These are phyloP conservation scores for Pardalotus punctatus DNA, from an alignment of 2,113 vertebrate species.

Conservation along the genomic window DNA sequence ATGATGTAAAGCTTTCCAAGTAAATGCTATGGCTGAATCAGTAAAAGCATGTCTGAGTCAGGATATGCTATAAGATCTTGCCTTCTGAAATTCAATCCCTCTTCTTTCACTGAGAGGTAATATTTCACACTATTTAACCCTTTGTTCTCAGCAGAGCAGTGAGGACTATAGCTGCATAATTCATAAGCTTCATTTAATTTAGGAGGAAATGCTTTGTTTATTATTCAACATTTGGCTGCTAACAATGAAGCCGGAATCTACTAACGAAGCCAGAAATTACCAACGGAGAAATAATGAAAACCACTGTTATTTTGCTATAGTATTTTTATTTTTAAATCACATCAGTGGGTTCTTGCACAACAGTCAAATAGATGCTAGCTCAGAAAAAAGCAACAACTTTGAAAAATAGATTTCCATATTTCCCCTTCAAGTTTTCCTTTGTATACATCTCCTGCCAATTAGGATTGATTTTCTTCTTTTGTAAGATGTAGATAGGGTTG, in stretches of 20 bases:
- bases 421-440: neutral
- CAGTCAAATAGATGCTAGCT: slow-evolving; percentile 3
- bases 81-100: slow-evolving; percentile 46
- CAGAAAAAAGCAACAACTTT: slow-evolving; percentile 20
- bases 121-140: slow-evolving; percentile 5
- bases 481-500: neutral
- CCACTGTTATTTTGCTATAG: slow-evolving; percentile 44
- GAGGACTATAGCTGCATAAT: neutral
- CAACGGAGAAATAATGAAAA: slow-evolving; percentile 63
- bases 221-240: slow-evolving; percentile 41
- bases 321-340: slow-evolving; percentile 59
- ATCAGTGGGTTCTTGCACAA: neutral
- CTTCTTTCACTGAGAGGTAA: neutral
- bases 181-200: slow-evolving; percentile 20
- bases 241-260: neutral
- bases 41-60: slow-evolving; percentile 68
- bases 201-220: slow-evolving; percentile 36
- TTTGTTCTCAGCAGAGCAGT: neutral
- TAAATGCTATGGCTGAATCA: slow-evolving; percentile 71
- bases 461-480: slow-evolving; percentile 15
- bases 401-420: slow-evolving; percentile 20
- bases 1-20: slow-evolving; percentile 73
- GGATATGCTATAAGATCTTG: slow-evolving; percentile 37
- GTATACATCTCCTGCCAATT: neutral
- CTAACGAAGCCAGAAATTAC: slow-evolving; percentile 54